phyloP scores from a whole-genome alignment of 2,888 invertebrate genomes.

The Hecatera dysodea region DNA sequence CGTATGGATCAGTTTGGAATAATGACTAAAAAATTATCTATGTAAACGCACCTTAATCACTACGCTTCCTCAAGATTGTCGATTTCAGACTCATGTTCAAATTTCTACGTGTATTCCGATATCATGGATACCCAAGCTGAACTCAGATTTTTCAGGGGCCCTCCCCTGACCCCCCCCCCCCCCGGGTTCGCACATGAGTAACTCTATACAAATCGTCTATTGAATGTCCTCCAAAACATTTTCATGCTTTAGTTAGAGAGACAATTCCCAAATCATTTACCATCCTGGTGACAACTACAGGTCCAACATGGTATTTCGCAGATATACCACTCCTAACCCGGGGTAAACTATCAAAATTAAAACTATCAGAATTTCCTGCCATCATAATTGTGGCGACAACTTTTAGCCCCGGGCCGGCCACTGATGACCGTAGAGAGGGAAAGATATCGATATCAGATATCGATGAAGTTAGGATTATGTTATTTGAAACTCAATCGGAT shows the following conservation, averaged over 20 bases:
- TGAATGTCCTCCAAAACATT: background rate
- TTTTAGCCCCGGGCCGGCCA: conserved; percentile 52
- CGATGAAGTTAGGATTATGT: conserved; percentile 48
- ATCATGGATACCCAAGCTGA: too few species aligned
- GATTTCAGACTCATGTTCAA: too few species aligned
- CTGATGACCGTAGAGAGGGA: conserved; percentile 60
- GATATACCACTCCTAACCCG: conserved; percentile 7
- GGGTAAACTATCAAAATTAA: conserved; percentile 33
- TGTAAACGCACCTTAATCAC: too few species aligned
- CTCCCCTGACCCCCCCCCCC: too few species aligned
- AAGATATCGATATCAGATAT: conserved; percentile 46
- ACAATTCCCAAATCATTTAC: background rate
- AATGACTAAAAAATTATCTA: too few species aligned
- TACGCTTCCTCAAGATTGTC: too few species aligned
- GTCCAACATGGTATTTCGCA: conserved; percentile 33
- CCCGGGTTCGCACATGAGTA: too few species aligned
- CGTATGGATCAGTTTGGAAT: too few species aligned
- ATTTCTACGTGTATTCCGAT: too few species aligned
- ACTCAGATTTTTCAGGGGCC: too few species aligned
- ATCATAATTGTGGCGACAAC: conserved; percentile 57
- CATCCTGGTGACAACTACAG: conserved; percentile 7
- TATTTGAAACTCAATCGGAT: conserved; percentile 44
- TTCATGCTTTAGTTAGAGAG: background rate
- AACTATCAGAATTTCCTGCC: conserved; percentile 33
- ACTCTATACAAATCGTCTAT: background rate